Evolutionary conservation across 2,113 vertebrate genomes (phyloP).

Genomic region (Porphyrio hochstetteri): DNA sequence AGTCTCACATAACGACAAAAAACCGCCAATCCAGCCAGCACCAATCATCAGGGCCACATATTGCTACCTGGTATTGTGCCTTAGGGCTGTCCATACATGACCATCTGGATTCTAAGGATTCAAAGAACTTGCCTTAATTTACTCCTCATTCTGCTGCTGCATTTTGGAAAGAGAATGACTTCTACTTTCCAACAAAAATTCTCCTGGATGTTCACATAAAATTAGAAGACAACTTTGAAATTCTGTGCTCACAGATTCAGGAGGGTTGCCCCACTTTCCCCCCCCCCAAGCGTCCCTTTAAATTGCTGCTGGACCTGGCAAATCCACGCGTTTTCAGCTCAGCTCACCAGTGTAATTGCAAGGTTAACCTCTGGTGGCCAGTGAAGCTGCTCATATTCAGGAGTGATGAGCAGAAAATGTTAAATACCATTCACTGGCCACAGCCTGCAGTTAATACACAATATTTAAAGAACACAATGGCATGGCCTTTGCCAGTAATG

Average conservation of each 20-base stretch:
- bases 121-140: neutral
- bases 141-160: neutral
- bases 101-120: constrained; percentile 4
- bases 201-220: neutral
- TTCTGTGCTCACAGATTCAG: neutral
- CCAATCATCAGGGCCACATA: neutral
- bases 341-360: neutral
- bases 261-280: neutral
- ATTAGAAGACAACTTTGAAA: neutral
- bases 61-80: neutral
- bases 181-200: neutral
- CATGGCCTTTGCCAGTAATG: constrained; percentile 54
- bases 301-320: neutral
- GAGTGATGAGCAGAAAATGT: constrained; percentile 26
- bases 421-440: constrained; percentile 49
- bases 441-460: constrained; percentile 57
- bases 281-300: neutral
- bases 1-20: neutral
- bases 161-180: constrained; percentile 10
- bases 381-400: neutral
- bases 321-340: neutral
- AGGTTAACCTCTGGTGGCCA: constrained; percentile 27
- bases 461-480: constrained; percentile 68
- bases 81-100: neutral
- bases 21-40: neutral